These are phyloP conservation scores for Zaprionus lineosus DNA, from an alignment of 2,888 invertebrate species.

Conservation along the genomic window DNA sequence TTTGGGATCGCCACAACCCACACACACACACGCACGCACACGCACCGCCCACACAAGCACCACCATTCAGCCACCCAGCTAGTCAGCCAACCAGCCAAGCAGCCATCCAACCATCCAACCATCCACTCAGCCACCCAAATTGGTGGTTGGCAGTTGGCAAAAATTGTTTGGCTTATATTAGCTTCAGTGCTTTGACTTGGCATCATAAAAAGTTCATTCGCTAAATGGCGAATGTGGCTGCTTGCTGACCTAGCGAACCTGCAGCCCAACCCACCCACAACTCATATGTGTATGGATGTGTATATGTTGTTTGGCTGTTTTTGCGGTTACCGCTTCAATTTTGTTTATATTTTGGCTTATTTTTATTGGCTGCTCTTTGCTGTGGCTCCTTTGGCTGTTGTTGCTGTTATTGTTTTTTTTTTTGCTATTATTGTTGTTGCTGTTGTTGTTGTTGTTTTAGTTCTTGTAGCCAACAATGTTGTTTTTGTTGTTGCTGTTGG, in stretches of 20 bases:
- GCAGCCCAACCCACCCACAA: conserved; percentile 7
- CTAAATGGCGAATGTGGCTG: conserved; percentile 60
- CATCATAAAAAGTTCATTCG: conserved; percentile 69
- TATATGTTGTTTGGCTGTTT: conserved; percentile 33
- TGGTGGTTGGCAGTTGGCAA: conserved; percentile 52
- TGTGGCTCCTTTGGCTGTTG: conserved; percentile 25
- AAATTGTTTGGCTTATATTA: conserved; percentile 61
- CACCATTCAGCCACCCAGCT: conserved; percentile 5
- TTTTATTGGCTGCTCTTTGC: conserved; percentile 59
- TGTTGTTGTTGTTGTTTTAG: background rate
- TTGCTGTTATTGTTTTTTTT: background rate
- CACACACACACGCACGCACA: no score
- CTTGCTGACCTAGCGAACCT: conserved; percentile 38
- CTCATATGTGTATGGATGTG: conserved; percentile 17
- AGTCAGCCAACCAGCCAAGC: background rate
- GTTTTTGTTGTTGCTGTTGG: conserved; percentile 10
- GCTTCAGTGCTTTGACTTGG: conserved; percentile 33
- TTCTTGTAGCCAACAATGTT: background rate
- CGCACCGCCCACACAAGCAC: conserved; percentile 12
- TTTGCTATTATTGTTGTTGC: background rate
- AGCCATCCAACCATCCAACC: background rate
- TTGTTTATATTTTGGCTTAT: conserved; percentile 70
- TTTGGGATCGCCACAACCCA: conserved; percentile 20
- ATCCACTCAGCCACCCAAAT: conserved; percentile 31
- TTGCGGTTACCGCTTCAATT: conserved; percentile 59